phyloP scores from a whole-genome alignment of 2,888 invertebrate genomes.

The Caenorhabditis sulstoni region DNA sequence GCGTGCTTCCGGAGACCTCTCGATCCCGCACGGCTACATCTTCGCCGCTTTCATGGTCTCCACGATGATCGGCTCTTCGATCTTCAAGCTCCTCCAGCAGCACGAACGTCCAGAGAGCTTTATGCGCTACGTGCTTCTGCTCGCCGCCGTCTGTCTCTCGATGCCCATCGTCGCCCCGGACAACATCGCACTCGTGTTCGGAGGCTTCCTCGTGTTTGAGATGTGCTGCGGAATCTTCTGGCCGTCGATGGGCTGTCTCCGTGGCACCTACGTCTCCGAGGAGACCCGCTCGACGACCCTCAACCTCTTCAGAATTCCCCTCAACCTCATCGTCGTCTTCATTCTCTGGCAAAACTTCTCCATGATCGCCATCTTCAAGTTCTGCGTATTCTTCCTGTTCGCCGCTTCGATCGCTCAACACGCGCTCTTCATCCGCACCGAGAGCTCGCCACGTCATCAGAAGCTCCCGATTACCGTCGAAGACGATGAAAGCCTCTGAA shows the following conservation, averaged over 20 bases:
- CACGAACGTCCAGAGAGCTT: conserved; percentile 81
- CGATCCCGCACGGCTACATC: conserved; percentile 83
- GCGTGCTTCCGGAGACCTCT: conserved; percentile 65
- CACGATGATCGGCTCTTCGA: conserved; percentile 83
- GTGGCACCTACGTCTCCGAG: conserved; percentile 82
- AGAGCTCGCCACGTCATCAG: conserved; percentile 35
- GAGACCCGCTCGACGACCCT: conserved; percentile 83
- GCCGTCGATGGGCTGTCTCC: conserved; percentile 83
- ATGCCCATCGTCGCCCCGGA: conserved; percentile 82
- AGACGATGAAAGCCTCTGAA: conserved; percentile 33
- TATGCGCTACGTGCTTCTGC: conserved; percentile 81
- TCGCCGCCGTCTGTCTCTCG: conserved; percentile 81
- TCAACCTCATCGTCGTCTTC: conserved; percentile 82
- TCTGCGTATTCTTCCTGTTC: conserved; percentile 82
- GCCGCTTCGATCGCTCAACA: conserved; percentile 79
- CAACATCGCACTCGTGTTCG: conserved; percentile 78
- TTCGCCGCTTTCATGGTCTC: conserved; percentile 83
- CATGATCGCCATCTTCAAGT: conserved; percentile 82
- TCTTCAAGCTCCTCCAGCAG: conserved; percentile 80
- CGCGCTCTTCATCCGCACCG: conserved; percentile 67
- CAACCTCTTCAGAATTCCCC: conserved; percentile 83
- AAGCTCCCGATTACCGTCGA: conserved; percentile 49
- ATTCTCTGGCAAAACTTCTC: conserved; percentile 82
- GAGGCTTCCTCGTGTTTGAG: conserved; percentile 83
- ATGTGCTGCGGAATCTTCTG: conserved; percentile 83